A percentile compares a stretch with the other conserved stretches of the same genome.
phyloP scores from a whole-genome alignment of 2,888 invertebrate species.

The Campaea margaritaria region DNA sequence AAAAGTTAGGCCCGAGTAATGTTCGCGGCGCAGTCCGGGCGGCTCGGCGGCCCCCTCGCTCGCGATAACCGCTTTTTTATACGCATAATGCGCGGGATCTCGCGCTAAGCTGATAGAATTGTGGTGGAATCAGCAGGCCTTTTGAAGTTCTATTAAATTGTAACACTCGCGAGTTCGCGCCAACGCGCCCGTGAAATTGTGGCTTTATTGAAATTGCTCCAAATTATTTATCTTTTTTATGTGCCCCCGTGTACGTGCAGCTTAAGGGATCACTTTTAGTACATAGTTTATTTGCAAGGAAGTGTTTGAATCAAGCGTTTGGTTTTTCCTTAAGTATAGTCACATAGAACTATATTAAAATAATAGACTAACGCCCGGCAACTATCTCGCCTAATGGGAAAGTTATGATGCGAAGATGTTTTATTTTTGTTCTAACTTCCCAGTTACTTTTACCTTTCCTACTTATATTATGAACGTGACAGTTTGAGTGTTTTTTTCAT shows the following conservation, averaged over 20 bases:
- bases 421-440: no score
- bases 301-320: not conserved
- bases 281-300: not conserved
- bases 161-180: constrained; percentile 80
- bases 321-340: no score
- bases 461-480: no score
- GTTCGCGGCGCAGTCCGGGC: constrained; percentile 54
- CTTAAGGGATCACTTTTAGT: constrained; percentile 7
- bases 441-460: no score
- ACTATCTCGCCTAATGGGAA: no score
- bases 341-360: no score
- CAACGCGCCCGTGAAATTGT: constrained; percentile 82
- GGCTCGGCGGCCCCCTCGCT: constrained; percentile 40
- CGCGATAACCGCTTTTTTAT: constrained; percentile 83
- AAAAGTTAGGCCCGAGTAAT: constrained; percentile 63
- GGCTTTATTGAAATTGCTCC: constrained; percentile 79
- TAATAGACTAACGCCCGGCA: no score
- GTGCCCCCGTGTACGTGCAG: constrained; percentile 39
- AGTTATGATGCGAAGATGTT: no score
- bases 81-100: constrained; percentile 82
- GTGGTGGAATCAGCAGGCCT: constrained; percentile 82
- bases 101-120: constrained; percentile 85
- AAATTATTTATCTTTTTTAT: constrained; percentile 72
- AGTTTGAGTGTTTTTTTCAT: no score
- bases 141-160: constrained; percentile 85